Percentiles rank a stretch among this genome's conserved stretches.
phyloP scores from a whole-genome alignment of 2,113 vertebrate genomes.

The Geococcyx californianus region DNA sequence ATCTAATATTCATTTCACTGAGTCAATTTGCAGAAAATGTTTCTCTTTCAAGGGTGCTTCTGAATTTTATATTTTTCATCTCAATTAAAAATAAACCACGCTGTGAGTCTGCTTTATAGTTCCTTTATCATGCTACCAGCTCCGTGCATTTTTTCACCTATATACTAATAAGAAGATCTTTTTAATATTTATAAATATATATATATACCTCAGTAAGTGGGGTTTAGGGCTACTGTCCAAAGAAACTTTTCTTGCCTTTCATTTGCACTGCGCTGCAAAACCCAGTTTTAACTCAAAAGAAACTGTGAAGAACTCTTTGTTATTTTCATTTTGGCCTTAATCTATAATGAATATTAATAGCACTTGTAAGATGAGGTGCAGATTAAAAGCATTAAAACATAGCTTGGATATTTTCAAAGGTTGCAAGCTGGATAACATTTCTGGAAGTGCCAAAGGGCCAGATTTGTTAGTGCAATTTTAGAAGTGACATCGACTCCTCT shows the following conservation, averaged over 20 bases:
- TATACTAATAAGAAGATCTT: slow-evolving; percentile 30
- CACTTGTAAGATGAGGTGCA: slow-evolving; percentile 39
- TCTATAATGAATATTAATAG: slow-evolving; percentile 56
- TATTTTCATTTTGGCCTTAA: slow-evolving; percentile 42
- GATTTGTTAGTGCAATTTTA: slow-evolving; percentile 23
- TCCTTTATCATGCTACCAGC: slow-evolving; percentile 61
- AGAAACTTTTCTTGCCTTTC: slow-evolving; percentile 21
- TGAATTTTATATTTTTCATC: slow-evolving; percentile 65
- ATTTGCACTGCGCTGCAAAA: not conserved
- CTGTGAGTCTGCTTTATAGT: slow-evolving; percentile 53
- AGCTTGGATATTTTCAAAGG: slow-evolving; percentile 27
- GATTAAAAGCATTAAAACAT: slow-evolving; percentile 51
- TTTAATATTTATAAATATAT: not conserved
- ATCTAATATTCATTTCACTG: not conserved
- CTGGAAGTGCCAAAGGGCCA: slow-evolving; percentile 2
- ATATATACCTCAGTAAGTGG: not conserved
- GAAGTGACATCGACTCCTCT: not conserved
- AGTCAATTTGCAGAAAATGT: not conserved
- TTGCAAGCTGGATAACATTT: slow-evolving; percentile 19
- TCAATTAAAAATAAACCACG: slow-evolving; percentile 78
- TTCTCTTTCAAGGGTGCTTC: slow-evolving; percentile 37
- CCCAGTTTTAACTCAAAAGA: slow-evolving; percentile 11
- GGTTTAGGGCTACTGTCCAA: slow-evolving; percentile 32
- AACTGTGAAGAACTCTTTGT: not conserved
- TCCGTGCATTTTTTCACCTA: slow-evolving; percentile 27